Conservation (phyloP, 2,888 invertebrate genomes). For the Deilephila porcellus region DNA sequence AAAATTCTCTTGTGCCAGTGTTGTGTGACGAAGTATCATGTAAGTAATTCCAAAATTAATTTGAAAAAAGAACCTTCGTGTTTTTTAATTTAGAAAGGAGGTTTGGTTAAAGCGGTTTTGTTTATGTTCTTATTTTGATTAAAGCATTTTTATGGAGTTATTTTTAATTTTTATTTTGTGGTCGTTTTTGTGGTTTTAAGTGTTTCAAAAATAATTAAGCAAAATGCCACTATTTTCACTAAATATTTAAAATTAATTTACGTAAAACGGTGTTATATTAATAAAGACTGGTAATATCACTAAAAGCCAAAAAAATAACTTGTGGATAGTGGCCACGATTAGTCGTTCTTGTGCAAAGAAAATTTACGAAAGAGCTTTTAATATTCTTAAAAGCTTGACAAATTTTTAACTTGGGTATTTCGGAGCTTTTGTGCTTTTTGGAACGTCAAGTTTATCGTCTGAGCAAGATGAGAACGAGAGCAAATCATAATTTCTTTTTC, state of each 20-base stretch:
- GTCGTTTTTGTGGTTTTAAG: too few species aligned
- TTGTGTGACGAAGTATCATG: conserved; percentile 26
- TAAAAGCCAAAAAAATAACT: neutral
- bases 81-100: neutral
- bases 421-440: neutral
- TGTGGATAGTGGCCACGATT: neutral
- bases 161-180: too few species aligned
- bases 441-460: neutral
- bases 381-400: conserved; percentile 21
- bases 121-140: too few species aligned
- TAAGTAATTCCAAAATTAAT: conserved; percentile 23
- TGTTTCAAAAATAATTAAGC: too few species aligned
- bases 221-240: too few species aligned
- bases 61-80: neutral
- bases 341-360: neutral
- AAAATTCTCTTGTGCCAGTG: conserved; percentile 29
- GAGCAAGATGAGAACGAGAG: too few species aligned
- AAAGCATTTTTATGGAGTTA: too few species aligned
- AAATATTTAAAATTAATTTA: too few species aligned
- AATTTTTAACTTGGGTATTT: neutral
- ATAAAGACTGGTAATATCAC: neutral
- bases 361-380: conserved; percentile 12
- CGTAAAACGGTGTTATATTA: too few species aligned
- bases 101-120: too few species aligned
- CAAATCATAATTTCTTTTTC: too few species aligned